Evolutionary conservation across 2,113 vertebrate genomes (phyloP).

Genomic region (Orientallactaga bullata): DNA sequence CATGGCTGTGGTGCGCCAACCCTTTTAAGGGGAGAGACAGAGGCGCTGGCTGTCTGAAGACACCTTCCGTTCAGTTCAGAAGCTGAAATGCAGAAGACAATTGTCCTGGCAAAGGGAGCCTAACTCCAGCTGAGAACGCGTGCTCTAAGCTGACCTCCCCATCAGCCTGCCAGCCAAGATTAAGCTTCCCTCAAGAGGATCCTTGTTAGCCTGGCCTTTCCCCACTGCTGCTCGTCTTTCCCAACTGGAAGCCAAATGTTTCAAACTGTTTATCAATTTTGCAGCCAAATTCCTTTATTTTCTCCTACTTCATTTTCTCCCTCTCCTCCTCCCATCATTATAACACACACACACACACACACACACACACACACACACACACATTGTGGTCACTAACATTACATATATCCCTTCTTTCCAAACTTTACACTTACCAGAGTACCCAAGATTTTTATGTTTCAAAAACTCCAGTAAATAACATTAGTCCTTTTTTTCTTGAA

Average conservation of each 20-base stretch:
- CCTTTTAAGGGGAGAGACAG: slow-evolving; percentile 66
- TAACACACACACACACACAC: not conserved
- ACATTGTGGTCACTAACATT: slow-evolving; percentile 22
- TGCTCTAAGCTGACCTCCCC: slow-evolving; percentile 87
- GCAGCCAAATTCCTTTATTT: slow-evolving; percentile 80
- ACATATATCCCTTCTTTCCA: slow-evolving; percentile 49
- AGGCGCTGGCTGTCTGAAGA: slow-evolving; percentile 78
- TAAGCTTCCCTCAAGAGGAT: slow-evolving; percentile 85
- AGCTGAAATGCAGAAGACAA: slow-evolving; percentile 85
- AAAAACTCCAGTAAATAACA: slow-evolving; percentile 25
- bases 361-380: slow-evolving; percentile 14
- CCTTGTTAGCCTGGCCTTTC: slow-evolving; percentile 86
- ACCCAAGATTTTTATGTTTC: slow-evolving; percentile 39
- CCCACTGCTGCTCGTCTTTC: slow-evolving; percentile 82
- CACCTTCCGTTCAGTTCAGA: slow-evolving; percentile 82
- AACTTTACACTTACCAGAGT: slow-evolving; percentile 61
- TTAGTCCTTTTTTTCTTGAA: slow-evolving; percentile 39
- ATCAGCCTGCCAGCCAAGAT: slow-evolving; percentile 85
- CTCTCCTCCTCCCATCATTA: not conserved
- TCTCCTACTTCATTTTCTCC: slow-evolving; percentile 1
- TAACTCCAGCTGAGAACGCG: slow-evolving; percentile 86
- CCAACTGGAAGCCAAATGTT: slow-evolving; percentile 79
- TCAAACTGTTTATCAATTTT: slow-evolving; percentile 82
- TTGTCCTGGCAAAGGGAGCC: slow-evolving; percentile 85
- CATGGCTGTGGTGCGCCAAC: slow-evolving; percentile 53